A percentile compares a stretch with the other conserved stretches of the same genome.
Conservation (phyloP, 1,140 invertebrate species). For the Drosophila novamexicana region DNA sequence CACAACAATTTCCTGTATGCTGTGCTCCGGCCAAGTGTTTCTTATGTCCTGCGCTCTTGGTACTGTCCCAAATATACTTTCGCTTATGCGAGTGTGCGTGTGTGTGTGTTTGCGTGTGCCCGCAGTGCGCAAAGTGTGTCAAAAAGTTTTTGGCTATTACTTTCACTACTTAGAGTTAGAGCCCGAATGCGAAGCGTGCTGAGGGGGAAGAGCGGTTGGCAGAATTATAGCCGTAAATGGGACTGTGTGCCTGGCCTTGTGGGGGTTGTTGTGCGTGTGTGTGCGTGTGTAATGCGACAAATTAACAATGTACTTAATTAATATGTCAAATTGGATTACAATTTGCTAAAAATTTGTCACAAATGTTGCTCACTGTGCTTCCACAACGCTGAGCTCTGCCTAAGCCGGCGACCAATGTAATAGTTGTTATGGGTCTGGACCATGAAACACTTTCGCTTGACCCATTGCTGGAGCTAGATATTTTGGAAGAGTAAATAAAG, state of each 20-base stretch:
- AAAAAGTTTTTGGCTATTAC: slow-evolving; percentile 74
- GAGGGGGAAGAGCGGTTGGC: slow-evolving; percentile 10
- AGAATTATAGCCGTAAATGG: slow-evolving; percentile 15
- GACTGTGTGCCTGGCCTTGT: slow-evolving; percentile 6
- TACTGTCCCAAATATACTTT: slow-evolving; percentile 38
- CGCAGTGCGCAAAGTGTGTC: slow-evolving; percentile 67
- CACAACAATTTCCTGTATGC: slow-evolving; percentile 14
- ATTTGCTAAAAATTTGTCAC: slow-evolving; percentile 80
- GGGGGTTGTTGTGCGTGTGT: slow-evolving; percentile 35
- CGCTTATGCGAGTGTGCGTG: slow-evolving; percentile 7
- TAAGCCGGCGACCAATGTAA: not conserved
- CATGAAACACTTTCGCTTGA: not conserved
- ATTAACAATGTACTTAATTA: slow-evolving; percentile 80
- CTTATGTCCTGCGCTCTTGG: slow-evolving; percentile 51
- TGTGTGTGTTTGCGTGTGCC: slow-evolving; percentile 18
- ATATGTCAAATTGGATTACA: slow-evolving; percentile 78
- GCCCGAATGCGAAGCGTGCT: slow-evolving; percentile 8
- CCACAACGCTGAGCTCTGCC: slow-evolving; percentile 10
- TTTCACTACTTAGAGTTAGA: slow-evolving; percentile 72
- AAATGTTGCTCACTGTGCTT: slow-evolving; percentile 42
- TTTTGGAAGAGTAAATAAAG: not conserved
- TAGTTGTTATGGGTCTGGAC: not conserved
- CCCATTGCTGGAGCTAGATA: not conserved
- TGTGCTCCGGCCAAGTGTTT: slow-evolving; percentile 32
- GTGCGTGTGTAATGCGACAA: slow-evolving; percentile 71